These are phyloP conservation scores for Thecophora atra DNA, from an alignment of 2,888 invertebrate genomes.

Conservation along the genomic window DNA sequence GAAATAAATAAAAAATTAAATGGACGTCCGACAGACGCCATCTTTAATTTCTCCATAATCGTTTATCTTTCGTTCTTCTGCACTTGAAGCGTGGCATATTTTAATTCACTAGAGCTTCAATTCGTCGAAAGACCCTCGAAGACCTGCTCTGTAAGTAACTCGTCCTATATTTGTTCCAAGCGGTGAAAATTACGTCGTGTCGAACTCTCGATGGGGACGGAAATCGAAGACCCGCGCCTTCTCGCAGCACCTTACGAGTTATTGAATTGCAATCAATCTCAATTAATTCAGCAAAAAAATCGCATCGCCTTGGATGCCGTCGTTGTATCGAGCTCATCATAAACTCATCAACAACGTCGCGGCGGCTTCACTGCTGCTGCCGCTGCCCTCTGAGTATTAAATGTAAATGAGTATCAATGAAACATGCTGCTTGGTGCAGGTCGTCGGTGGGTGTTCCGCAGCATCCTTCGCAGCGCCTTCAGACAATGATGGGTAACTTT, in stretches of 20 bases:
- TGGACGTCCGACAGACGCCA: no score
- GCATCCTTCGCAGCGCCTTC: conserved; percentile 1
- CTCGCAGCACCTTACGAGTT: neutral
- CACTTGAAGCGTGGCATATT: no score
- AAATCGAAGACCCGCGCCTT: neutral
- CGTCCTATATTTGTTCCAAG: no score
- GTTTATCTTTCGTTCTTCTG: no score
- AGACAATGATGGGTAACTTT: conserved; percentile 28
- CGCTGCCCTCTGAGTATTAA: conserved; percentile 38
- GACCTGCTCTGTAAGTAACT: no score
- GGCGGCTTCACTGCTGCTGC: neutral
- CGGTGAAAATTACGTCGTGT: no score
- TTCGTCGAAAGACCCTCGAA: no score
- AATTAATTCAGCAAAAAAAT: conserved; percentile 29
- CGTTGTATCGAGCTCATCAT: conserved; percentile 29
- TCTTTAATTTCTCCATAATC: no score
- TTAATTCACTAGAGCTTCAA: no score
- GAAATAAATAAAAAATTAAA: no score
- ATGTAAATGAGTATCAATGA: conserved; percentile 43
- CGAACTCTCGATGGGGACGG: no score
- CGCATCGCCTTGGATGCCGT: conserved; percentile 11
- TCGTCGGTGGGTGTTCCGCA: neutral
- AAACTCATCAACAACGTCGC: conserved; percentile 28
- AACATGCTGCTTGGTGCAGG: no score
- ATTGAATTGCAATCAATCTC: conserved; percentile 33